Percentiles rank a stretch among this genome's conserved stretches.
These are phyloP conservation scores for Labia minor DNA, from an alignment of 2,888 invertebrate species.

Conservation along the genomic window DNA sequence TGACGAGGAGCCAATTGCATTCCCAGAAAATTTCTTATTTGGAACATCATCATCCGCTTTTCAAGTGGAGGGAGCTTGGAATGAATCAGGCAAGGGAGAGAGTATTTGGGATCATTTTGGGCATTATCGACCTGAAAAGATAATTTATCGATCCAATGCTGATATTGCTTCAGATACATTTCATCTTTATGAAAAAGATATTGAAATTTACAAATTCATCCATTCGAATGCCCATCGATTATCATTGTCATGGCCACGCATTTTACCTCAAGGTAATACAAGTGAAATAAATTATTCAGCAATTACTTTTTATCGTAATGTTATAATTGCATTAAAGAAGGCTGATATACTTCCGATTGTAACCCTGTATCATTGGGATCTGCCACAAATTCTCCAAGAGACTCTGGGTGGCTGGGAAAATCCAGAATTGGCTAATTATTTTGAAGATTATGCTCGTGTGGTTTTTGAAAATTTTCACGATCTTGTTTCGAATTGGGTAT, in stretches of 20 bases:
- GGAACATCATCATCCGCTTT: not conserved
- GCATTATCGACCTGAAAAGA: slow-evolving; percentile 28
- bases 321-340: slow-evolving; percentile 34
- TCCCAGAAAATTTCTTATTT: not conserved
- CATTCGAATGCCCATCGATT: slow-evolving; percentile 29
- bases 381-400: slow-evolving; percentile 38
- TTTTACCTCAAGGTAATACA: slow-evolving; percentile 34
- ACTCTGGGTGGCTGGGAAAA: slow-evolving; percentile 34
- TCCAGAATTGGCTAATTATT: slow-evolving; percentile 39
- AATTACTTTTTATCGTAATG: slow-evolving; percentile 35
- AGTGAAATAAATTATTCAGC: slow-evolving; percentile 29
- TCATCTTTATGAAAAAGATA: slow-evolving; percentile 36
- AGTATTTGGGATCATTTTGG: slow-evolving; percentile 36
- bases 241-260: slow-evolving; percentile 36
- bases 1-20: not conserved
- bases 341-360: slow-evolving; percentile 35
- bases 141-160: slow-evolving; percentile 32
- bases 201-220: slow-evolving; percentile 33
- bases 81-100: slow-evolving; percentile 23
- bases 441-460: slow-evolving; percentile 41
- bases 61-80: not conserved
- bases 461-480: slow-evolving; percentile 40
- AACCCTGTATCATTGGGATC: slow-evolving; percentile 36
- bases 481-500: slow-evolving; percentile 44
- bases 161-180: slow-evolving; percentile 37